Evolutionary conservation across 2,113 vertebrate genomes (phyloP).

Genomic region (Pomatorhinus ruficollis): DNA sequence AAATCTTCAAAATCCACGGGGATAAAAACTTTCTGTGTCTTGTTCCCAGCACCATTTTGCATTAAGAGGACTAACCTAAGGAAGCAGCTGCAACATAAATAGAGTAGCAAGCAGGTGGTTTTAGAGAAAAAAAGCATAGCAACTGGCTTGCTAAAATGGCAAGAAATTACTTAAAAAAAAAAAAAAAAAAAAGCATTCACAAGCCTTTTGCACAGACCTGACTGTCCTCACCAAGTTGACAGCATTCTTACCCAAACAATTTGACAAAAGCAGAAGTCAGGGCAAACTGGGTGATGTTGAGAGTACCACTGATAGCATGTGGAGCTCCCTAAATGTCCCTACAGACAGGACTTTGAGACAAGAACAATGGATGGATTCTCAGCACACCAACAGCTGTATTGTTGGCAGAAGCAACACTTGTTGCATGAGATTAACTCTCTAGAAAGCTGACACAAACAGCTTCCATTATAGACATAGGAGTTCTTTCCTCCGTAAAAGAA

Average conservation of each 20-base stretch:
- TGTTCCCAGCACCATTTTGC: background rate
- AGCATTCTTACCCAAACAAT: background rate
- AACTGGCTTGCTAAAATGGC: background rate
- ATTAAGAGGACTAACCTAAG: background rate
- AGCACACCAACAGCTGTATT: background rate
- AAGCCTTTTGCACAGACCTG: background rate
- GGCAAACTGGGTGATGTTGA: background rate
- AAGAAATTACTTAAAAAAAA: background rate
- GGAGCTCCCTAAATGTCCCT: background rate
- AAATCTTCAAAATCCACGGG: background rate
- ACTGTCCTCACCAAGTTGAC: fast-evolving
- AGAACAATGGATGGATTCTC: background rate
- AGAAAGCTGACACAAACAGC: background rate
- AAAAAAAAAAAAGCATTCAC: background rate
- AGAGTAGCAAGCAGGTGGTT: background rate
- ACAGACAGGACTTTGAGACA: background rate
- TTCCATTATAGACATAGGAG: fast-evolving
- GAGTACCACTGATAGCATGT: background rate
- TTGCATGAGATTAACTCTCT: background rate
- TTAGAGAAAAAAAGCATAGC: background rate
- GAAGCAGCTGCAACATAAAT: background rate
- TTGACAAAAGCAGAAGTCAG: background rate
- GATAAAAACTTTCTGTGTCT: background rate
- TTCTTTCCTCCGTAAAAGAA: background rate
- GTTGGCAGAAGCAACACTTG: background rate